Conservation (phyloP, 1,140 invertebrate genomes). For the Sminthurides bifidus region DNA sequence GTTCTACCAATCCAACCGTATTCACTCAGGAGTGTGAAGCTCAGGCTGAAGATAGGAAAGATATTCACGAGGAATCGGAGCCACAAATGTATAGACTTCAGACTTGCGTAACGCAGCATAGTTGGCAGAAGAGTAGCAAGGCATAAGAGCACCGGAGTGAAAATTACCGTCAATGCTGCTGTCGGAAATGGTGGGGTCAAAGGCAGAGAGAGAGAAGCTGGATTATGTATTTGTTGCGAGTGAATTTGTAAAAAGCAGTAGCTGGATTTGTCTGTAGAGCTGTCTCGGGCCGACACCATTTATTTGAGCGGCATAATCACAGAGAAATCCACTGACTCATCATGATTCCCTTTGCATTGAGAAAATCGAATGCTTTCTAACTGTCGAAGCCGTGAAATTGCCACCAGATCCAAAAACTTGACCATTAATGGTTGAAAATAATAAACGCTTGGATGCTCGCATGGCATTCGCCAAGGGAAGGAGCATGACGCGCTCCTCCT, state of each 20-base stretch:
- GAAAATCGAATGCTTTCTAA: constrained; percentile 28
- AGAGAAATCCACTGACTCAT: constrained; percentile 27
- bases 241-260: background rate
- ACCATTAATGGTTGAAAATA: too few species aligned
- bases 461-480: too few species aligned
- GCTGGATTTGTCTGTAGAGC: constrained; percentile 17
- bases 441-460: constrained; percentile 1
- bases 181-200: background rate
- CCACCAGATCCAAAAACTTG: constrained; percentile 26
- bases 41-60: too few species aligned
- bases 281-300: constrained; percentile 25
- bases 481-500: too few species aligned
- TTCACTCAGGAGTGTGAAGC: too few species aligned
- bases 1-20: too few species aligned
- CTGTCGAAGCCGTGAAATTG: constrained; percentile 25
- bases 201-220: background rate
- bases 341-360: constrained; percentile 22
- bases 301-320: constrained; percentile 24
- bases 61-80: too few species aligned
- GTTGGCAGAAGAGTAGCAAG: background rate
- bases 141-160: background rate
- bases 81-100: too few species aligned
- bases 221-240: background rate
- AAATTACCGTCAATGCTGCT: background rate
- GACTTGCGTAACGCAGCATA: too few species aligned